Percentiles rank a stretch among this genome's conserved stretches.
These are phyloP conservation scores for Stenodema calcarata DNA, from an alignment of 2,888 invertebrate species.

Conservation along the genomic window DNA sequence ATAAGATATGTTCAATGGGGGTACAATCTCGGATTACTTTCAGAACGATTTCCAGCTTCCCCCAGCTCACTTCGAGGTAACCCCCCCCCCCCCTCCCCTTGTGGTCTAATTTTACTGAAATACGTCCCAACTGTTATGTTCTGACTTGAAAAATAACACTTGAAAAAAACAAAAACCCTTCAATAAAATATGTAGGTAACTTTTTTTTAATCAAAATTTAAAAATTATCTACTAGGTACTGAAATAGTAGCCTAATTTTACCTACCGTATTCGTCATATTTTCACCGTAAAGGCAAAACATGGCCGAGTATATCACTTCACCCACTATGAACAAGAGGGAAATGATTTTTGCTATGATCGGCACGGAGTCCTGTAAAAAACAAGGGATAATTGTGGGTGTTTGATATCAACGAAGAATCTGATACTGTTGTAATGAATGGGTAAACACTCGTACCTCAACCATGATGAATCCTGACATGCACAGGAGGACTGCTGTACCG, in stretches of 20 bases:
- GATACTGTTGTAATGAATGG: not conserved
- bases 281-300: slow-evolving; percentile 24
- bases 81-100: too few species aligned
- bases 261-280: not conserved
- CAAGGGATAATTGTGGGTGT: not conserved
- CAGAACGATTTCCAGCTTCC: too few species aligned
- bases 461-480: slow-evolving; percentile 19
- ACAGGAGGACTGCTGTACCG: not conserved
- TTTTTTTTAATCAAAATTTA: too few species aligned
- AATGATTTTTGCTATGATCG: not conserved
- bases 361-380: slow-evolving; percentile 18
- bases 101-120: too few species aligned
- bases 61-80: too few species aligned
- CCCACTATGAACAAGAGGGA: not conserved
- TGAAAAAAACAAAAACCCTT: too few species aligned
- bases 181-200: not conserved
- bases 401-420: not conserved
- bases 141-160: too few species aligned
- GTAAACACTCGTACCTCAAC: not conserved
- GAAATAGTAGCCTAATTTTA: too few species aligned
- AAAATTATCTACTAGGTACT: too few species aligned
- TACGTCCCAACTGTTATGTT: too few species aligned
- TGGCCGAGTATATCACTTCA: not conserved
- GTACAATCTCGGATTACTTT: too few species aligned
- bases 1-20: too few species aligned